Base-by-base conservation (phyloP, 2,797 vertebrate species). In the Helostoma temminkii region DNA sequence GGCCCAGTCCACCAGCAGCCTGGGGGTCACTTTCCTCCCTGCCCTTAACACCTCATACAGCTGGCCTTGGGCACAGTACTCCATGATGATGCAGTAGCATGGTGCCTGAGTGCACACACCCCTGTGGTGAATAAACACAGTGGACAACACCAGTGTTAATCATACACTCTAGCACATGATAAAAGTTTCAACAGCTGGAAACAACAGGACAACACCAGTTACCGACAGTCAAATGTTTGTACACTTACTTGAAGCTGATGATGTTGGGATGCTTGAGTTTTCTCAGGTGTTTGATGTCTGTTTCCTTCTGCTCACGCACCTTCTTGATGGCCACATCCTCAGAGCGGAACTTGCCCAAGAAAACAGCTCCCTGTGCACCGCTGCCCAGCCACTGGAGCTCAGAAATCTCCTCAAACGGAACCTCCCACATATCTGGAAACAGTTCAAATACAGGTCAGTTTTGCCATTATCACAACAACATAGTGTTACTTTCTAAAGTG, bases 301-400 rank as follows among this genome's bases (percentile, higher is more conserved):
- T 99, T 92, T 99, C 98, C 36, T 98, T 99, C 91, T 98, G 97
- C 57, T 99, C 98, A 53, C 98, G 93, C 86, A 99, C 98, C 88
- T 99, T 99, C 93, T 99, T 99, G 93, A 99, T 98, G 87, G 98
- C 98, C 81, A 99, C 98, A 69, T 99, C 98, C 81, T 99, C 97
- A 0, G 95, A 95, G 63, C 94, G 95, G 86, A 98, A 97, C 66
- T 99, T 99, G 9, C 98, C 98, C 72, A 99, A 89, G 89, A 99
- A 99, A 57, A 99, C 98, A 0, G 98, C 98, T 39, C 98, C 98
- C 78, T 99, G 98, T 0, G 98, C 98, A 1, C 98, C 98, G 0
- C 98, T 99, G 72, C 98, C 98, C 79, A 99, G 94, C 98, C 98
- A 99, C 93, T 99, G 97, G 71, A 99, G 91, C 93, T 99, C 98